Base-by-base conservation (phyloP, 92 coral and sea anemone genomes). In the Epizoanthus scotinus region DNA sequence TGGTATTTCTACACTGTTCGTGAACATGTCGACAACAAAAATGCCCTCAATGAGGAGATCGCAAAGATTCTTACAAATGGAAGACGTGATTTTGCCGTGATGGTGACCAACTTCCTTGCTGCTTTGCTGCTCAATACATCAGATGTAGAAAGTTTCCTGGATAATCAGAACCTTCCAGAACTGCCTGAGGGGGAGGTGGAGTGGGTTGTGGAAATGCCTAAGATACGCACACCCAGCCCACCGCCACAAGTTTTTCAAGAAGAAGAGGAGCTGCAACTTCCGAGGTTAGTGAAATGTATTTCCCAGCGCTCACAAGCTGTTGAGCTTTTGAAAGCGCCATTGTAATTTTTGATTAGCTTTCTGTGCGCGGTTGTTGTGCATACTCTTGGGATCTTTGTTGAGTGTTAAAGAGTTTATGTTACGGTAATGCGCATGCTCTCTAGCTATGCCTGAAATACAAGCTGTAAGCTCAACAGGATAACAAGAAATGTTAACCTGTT, bases 21-120 rank as follows among this genome's bases (percentile, higher is more conserved):
- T 19, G 85, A 80, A 17, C 69, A 82, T n/a, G 66, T 86, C n/a
- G 78, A 90, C 17, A 85, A 73, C 68, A 62, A 79, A 21, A 81
- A 81, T 38, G 88, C 84, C 8, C 50, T 94, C 61, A 89, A 91
- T 70, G 85, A 75, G 24, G 98, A 87, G 63, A 83, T 94, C 42
- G 88, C 92, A 19, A 86, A 89, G 54, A 85, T 91, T 28, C 71
- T 94, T 79, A 79, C 70, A 24, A 88, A 49, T 40, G 92, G 86
- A 63, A 78, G 79, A 70, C 83, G 62, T n/a, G 88, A 75, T 56
- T 58, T 44, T 31, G 80, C 85, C 13, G 82, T 81, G 8, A 83
- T 84, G 15, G 77, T 94, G 26, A 68, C 65, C 38, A 85, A 82
- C 85, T 94, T 94, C 60, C 89, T 94, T 66, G 83, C 70, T 21